Evolutionary conservation across 1,140 invertebrate species (phyloP).

Genomic region (Sycobia sp.): DNA sequence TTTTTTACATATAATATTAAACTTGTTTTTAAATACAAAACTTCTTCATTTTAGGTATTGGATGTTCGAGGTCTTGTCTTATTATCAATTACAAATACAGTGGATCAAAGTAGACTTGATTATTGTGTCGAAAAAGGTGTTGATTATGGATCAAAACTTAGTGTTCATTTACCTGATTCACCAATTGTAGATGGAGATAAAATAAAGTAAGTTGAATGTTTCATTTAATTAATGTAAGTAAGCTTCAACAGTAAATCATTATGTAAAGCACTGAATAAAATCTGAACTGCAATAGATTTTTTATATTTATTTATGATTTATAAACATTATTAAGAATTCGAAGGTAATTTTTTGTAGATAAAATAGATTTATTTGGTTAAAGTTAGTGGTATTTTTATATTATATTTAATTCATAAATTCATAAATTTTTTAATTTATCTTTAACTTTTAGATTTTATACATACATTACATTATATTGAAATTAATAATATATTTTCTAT

Average conservation of each 20-base stretch:
- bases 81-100: slow-evolving; percentile 62
- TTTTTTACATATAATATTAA: slow-evolving; percentile 14
- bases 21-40: slow-evolving; percentile 65
- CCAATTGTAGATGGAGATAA: slow-evolving; percentile 40
- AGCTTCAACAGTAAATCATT: no score
- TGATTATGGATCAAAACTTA: slow-evolving; percentile 79
- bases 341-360: not conserved
- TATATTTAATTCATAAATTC: no score
- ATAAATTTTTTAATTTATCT: no score
- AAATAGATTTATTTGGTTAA: no score
- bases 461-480: no score
- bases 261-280: no score
- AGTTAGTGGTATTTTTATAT: no score
- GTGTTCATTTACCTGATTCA: slow-evolving; percentile 68
- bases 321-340: not conserved
- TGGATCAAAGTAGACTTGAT: slow-evolving; percentile 65
- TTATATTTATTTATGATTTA: not conserved
- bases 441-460: no score
- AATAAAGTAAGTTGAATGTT: slow-evolving; percentile 34
- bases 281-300: not conserved
- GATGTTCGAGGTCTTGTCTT: slow-evolving; percentile 78
- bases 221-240: no score
- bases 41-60: slow-evolving; percentile 69
- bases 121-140: slow-evolving; percentile 69
- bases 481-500: no score